Conservation (phyloP, 1,140 invertebrate genomes). For the Drosophila tristis region DNA sequence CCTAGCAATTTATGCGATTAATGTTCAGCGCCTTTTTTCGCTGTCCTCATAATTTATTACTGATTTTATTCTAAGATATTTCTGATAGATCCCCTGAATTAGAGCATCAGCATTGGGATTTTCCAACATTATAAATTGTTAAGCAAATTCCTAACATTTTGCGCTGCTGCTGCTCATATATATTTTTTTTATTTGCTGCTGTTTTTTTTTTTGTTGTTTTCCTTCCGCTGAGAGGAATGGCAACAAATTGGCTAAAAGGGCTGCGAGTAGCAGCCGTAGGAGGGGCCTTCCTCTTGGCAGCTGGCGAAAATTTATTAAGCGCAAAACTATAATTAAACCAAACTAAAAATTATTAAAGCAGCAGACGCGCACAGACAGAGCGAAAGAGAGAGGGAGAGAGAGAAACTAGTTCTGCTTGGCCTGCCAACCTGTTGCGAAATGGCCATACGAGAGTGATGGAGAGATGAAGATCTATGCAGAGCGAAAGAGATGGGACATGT, state of each 20-base stretch:
- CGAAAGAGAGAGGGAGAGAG: not conserved
- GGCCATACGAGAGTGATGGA: not conserved
- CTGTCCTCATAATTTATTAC: too few species aligned
- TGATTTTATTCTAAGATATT: too few species aligned
- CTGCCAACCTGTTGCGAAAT: conserved; percentile 55
- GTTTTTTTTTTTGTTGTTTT: conserved; percentile 3
- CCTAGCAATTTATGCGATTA: too few species aligned
- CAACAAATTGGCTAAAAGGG: conserved; percentile 35
- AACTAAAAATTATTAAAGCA: conserved; percentile 81
- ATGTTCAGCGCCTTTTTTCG: too few species aligned
- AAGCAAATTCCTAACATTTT: conserved; percentile 51
- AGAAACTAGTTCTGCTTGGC: conserved; percentile 65
- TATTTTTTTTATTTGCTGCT: too few species aligned
- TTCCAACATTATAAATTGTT: conserved; percentile 39
- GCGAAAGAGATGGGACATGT: not conserved
- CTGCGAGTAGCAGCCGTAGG: not conserved
- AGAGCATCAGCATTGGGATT: too few species aligned
- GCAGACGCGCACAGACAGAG: conserved; percentile 55
- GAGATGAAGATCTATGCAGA: not conserved
- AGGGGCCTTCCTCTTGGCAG: conserved; percentile 46
- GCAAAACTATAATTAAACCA: conserved; percentile 83
- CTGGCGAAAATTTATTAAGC: conserved; percentile 77
- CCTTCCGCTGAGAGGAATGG: not conserved
- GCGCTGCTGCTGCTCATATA: not conserved
- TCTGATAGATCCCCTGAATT: too few species aligned